Evolutionary conservation across 1,140 invertebrate genomes (phyloP), one percentile per base, ranked within the genome.

Genomic region (Listronotus oregonensis): DNA sequence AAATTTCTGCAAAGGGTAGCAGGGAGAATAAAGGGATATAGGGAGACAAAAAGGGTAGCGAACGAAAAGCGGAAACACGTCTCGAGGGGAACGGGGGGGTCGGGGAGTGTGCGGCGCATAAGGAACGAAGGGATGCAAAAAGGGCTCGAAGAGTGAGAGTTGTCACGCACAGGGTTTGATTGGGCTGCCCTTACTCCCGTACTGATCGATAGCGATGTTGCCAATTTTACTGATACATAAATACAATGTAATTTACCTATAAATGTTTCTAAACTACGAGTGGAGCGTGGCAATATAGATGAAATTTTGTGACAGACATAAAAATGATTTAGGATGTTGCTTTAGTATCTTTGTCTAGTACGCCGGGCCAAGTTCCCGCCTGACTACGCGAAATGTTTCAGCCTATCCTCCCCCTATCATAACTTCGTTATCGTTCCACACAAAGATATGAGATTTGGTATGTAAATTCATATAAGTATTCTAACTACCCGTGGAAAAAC

Each of bases 121-220:
- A 67, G 46, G 59, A 63, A 58, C 58, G 50, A 61, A 66, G 71
- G 69, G 71, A 66, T 73, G 71, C 67, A 66, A 60, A 68, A 74
- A 72, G 71, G 73, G 66, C 68, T 62, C 62, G 67, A 69, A 76
- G 71, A 77, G 76, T 75, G 76, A 77, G 73, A 77, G 75, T 77
- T 77, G 75, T 77, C 76, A 77, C 76, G 76, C 76, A 77, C 76
- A 76, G 62, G 68, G 73, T 75, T 76, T 77, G 76, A 77, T 77
- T 75, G 75, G 75, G 67, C 75, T 75, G 71, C 73, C 73, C 57
- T 60, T 60, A 43, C 44, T 15, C 42, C 17, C 50, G 40, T 51
- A 42, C 71, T 75, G 73, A 77, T 77, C 75, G 75, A 75, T 75
- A 74, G 68, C 68, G 67, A 31, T 17, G 63, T 65, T 65, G 63